Evolutionary conservation across 2,888 invertebrate species (phyloP), one percentile per base, ranked within the genome.

Genomic region (Rhyacophila evoluta): DNA sequence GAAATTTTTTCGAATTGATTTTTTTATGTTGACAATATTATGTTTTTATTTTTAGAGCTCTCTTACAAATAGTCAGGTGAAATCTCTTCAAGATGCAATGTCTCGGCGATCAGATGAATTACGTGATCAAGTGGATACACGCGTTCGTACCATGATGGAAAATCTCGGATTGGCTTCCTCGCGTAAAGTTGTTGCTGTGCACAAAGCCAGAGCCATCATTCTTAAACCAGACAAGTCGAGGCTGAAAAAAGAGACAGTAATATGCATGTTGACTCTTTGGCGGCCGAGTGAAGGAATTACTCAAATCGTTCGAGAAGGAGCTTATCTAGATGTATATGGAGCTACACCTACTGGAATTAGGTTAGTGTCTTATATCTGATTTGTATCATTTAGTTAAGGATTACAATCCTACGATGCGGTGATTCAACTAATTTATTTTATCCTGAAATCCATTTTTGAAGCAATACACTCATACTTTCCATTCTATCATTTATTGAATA

Each of bases 261-360:
- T 85, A 76, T 3, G 90, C 88, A 2, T 85, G 84, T 86, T 95
- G 83, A 92, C 93, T 5, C 88, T 95, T 79, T 96, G 95, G 95
- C 90, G 92, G 74, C 94, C 94, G 0, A 89, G 88, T 12, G 93
- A 93, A 27, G 91, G 91, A 1, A 86, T 93, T 12, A 82, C 88
- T 11, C 88, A 91, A 15, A 84, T 91, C 4, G 85, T 94, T 0
- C 91, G 88, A 83, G 95, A 95, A 87, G 93, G 93, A 3, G 85
- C 85, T 28, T 88, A 90, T 84, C 86, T 94, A 76, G 91, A 91
- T 37, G 86, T 94, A 0, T 90, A 89, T 83, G 93, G 93, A 84
- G 86, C 92, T 0, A 85, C 88, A 0, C 90, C 91, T 3, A 88
- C 91, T 70, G 90, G 89, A 84, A 12, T 68, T 1, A 79, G 72